Evolutionary conservation across 2,888 invertebrate species (phyloP).

Genomic region (Gymnoscelis rufifasciata): DNA sequence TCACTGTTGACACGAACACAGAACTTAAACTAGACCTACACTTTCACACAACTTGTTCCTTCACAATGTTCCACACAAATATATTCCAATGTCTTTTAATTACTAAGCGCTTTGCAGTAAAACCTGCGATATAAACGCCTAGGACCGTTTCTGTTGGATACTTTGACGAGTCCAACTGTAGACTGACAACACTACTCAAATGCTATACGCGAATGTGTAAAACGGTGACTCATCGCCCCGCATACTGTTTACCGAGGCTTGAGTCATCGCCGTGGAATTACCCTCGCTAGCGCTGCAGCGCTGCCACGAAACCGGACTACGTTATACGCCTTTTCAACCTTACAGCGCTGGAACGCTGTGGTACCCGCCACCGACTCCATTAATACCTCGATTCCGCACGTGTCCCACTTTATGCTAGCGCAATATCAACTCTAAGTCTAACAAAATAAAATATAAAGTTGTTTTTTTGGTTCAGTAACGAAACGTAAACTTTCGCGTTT

Average conservation of each 20-base stretch:
- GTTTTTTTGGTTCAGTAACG: conserved; percentile 38
- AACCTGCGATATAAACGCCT: conserved; percentile 70
- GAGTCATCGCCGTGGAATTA: conserved; percentile 69
- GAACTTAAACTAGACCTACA: conserved; percentile 63
- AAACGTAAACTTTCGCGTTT: conserved; percentile 75
- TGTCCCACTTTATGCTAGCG: conserved; percentile 48
- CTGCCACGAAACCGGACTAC: conserved; percentile 40
- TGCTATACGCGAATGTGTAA: conserved; percentile 80
- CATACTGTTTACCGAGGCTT: conserved; percentile 79
- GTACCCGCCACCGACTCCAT: conserved; percentile 62
- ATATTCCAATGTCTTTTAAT: conserved; percentile 48
- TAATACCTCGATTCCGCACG: conserved; percentile 78
- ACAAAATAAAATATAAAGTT: conserved; percentile 33
- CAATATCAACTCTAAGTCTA: conserved; percentile 48
- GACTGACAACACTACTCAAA: conserved; percentile 78
- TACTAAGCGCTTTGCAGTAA: conserved; percentile 66
- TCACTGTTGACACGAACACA: conserved; percentile 74
- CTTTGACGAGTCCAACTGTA: conserved; percentile 73
- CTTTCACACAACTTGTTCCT: conserved; percentile 70
- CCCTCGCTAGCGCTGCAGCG: conserved; percentile 60
- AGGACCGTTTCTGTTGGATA: conserved; percentile 59
- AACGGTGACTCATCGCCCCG: conserved; percentile 80
- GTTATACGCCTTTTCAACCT: conserved; percentile 37
- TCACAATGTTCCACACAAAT: conserved; percentile 46
- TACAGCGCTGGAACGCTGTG: conserved; percentile 63